These are phyloP conservation scores for Pycnonotus jocosus DNA, from an alignment of 2,113 vertebrate species.

Conservation along the genomic window DNA sequence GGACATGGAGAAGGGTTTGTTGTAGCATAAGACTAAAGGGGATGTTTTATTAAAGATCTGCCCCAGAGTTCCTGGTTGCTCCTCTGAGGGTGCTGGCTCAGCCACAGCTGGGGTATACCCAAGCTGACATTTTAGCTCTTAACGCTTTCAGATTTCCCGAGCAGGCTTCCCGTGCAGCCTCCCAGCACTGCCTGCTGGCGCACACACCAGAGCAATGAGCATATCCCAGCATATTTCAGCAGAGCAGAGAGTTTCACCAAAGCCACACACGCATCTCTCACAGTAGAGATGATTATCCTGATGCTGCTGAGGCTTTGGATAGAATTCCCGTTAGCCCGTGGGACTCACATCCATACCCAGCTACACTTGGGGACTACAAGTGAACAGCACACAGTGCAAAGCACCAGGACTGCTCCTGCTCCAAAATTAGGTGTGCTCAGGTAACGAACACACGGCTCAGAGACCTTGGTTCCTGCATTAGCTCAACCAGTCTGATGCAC, in stretches of 20 bases:
- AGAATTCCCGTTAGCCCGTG: not conserved
- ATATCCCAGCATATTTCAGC: not conserved
- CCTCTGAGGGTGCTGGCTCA: not conserved
- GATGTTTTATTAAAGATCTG: not conserved
- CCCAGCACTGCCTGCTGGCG: not conserved
- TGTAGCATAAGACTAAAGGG: not conserved
- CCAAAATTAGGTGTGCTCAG: not conserved
- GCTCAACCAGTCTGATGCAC: not conserved
- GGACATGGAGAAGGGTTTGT: not conserved
- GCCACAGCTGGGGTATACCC: not conserved
- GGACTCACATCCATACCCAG: not conserved
- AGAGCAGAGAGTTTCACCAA: not conserved
- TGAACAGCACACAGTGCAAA: rapidly evolving
- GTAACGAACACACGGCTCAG: not conserved
- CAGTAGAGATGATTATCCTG: not conserved
- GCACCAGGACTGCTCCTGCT: not conserved
- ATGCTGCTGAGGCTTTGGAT: not conserved
- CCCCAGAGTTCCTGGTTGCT: not conserved
- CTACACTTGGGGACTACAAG: not conserved
- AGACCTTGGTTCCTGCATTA: not conserved
- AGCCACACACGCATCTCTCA: conserved; percentile 2
- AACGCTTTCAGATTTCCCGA: not conserved
- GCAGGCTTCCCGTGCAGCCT: not conserved
- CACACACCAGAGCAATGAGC: not conserved
- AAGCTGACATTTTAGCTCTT: not conserved